Percentiles rank a stretch among this genome's conserved stretches.
phyloP scores from a whole-genome alignment of 2,113 vertebrate species.

The Callaeas wilsoni region DNA sequence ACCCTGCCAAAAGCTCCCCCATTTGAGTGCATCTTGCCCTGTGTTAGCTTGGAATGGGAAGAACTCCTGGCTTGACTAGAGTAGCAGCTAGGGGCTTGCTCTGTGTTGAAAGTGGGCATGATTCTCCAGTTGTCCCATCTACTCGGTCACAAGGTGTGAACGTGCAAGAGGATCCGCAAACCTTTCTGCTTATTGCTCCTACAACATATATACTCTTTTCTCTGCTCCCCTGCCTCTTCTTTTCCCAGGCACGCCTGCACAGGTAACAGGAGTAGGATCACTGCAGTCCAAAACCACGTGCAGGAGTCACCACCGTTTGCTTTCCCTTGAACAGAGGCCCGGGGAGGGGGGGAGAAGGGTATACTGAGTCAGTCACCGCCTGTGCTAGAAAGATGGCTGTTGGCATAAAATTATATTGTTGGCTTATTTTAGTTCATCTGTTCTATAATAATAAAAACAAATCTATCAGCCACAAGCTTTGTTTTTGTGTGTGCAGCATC shows the following conservation, averaged over 20 bases:
- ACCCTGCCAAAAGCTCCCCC: not conserved
- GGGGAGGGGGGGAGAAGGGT: not conserved
- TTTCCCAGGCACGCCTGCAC: constrained; percentile 18
- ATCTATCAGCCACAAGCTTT: constrained; percentile 68
- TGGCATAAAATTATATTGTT: constrained; percentile 74
- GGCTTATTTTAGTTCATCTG: constrained; percentile 75
- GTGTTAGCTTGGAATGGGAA: not conserved
- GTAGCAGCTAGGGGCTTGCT: constrained; percentile 39
- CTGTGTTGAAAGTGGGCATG: not conserved
- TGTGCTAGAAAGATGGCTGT: constrained; percentile 65
- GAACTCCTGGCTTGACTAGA: constrained; percentile 34
- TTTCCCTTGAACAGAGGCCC: not conserved
- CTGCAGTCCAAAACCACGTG: not conserved
- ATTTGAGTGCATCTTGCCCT: constrained; percentile 37
- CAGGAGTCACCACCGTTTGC: not conserved
- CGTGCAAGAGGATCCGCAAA: constrained; percentile 36
- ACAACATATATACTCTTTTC: constrained; percentile 19
- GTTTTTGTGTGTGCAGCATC: constrained; percentile 11
- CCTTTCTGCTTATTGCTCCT: constrained; percentile 59
- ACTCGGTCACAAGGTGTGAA: not conserved
- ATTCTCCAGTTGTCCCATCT: not conserved
- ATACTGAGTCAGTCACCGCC: constrained; percentile 37
- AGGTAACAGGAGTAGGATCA: not conserved
- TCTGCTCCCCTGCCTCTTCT: constrained; percentile 13
- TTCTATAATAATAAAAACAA: constrained; percentile 78